These are phyloP conservation scores for Arenaria interpres DNA, from an alignment of 2,113 vertebrate species.

Conservation along the genomic window DNA sequence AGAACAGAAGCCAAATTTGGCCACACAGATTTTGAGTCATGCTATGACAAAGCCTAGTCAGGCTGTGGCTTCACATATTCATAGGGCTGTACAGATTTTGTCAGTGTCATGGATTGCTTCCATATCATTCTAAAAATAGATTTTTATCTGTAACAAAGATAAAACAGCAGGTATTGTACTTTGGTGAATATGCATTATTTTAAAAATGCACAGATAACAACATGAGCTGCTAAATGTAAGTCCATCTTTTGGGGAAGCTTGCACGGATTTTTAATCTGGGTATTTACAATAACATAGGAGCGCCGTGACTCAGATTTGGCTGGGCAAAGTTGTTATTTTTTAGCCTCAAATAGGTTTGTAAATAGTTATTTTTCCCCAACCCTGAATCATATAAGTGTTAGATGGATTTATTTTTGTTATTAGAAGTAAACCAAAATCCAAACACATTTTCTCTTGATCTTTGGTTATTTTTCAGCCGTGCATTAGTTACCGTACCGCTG, in stretches of 20 bases:
- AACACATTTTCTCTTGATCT: neutral
- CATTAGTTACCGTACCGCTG: neutral
- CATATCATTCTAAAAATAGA: neutral
- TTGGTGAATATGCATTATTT: neutral
- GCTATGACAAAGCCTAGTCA: neutral
- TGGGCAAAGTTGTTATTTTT: neutral
- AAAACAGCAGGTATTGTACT: neutral
- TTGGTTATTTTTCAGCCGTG: neutral
- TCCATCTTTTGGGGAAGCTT: neutral
- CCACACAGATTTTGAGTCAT: neutral
- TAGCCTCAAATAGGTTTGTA: neutral
- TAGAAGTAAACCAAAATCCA: neutral
- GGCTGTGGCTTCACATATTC: neutral
- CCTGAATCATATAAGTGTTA: neutral
- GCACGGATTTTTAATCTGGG: neutral
- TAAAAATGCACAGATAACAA: neutral
- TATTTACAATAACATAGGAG: neutral
- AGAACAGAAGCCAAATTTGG: neutral
- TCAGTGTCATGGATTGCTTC: neutral
- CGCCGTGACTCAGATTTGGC: neutral
- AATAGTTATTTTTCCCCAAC: neutral
- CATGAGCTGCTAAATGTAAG: neutral
- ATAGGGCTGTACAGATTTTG: neutral
- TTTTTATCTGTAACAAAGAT: neutral
- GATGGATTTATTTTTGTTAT: neutral